Conservation (phyloP, 2,888 invertebrate species). For the Pheosia gnoma region DNA sequence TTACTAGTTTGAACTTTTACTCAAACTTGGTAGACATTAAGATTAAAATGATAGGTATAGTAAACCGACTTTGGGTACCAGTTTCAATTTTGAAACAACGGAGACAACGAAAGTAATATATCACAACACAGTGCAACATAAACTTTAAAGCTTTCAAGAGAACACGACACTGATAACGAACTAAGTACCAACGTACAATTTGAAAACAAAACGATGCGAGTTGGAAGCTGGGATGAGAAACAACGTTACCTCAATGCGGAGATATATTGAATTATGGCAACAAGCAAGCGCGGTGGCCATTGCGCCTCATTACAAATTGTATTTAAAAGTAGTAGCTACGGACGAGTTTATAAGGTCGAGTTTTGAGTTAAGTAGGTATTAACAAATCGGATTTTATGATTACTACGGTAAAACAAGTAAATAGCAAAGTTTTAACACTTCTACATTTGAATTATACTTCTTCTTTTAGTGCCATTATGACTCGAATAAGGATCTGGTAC, state of each 20-base stretch:
- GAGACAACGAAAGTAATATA: not conserved
- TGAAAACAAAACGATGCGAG: conserved; percentile 39
- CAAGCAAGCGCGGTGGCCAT: conserved; percentile 47
- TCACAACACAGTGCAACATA: conserved; percentile 7
- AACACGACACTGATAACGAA: conserved; percentile 35
- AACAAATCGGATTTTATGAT: too few relatives aligned
- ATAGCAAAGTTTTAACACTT: too few relatives aligned
- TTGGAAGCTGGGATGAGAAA: conserved; percentile 29
- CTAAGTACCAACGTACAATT: conserved; percentile 34
- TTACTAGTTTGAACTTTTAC: too few relatives aligned
- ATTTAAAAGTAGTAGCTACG: conserved; percentile 52
- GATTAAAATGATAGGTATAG: not conserved
- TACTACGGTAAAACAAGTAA: too few relatives aligned
- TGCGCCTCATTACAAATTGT: conserved; percentile 65
- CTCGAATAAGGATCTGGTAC: too few relatives aligned
- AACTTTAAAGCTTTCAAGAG: conserved; percentile 33
- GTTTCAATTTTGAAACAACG: not conserved
- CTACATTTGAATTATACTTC: too few relatives aligned
- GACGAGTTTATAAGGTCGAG: not conserved
- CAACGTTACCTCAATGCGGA: conserved; percentile 21
- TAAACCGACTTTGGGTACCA: too few relatives aligned
- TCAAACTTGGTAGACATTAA: not conserved
- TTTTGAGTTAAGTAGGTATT: not conserved
- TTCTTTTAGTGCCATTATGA: too few relatives aligned
- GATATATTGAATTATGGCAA: conserved; percentile 49